Evolutionary conservation across 2,888 invertebrate genomes (phyloP), one percentile per base, ranked within the genome.

Genomic region (Lasioglossum figueresi): DNA sequence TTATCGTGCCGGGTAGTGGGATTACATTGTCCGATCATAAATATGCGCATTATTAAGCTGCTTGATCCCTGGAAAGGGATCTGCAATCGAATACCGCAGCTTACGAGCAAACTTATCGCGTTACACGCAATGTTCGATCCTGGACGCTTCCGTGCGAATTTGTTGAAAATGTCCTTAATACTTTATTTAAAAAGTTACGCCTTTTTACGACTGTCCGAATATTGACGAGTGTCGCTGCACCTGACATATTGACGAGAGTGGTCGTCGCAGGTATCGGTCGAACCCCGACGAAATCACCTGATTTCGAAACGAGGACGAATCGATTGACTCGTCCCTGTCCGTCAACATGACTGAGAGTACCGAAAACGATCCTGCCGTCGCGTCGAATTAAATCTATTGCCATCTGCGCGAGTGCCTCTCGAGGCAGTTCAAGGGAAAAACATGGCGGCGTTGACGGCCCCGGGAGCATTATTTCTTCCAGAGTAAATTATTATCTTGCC

Each of bases 231-330:
- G 19, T 48, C 48, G 6, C 48, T 23, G 52, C 8, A 52, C 52
- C 52, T n/a, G 75, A 10, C 45, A 79, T 45, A 6, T 16, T 4
- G 76, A 52, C 31, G 73, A 31, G 34, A 43, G 43, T 40, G 52
- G 52, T 40, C 27, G 74, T 73, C 75, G 16, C 71, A 80, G 84
- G 74, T 70, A 52, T 27, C 83, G 83, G 76, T 88, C 87, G 80
- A 89, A 83, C 74, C 72, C 27, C 37, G 31, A 27, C 79, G 79
- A 75, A 81, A 85, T 89, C 82, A 59, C 75, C 66, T 79, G 85
- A 82, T 82, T 70, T 76, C 81, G 79, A 59, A 83, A 83, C 79
- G 56, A 75, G 82, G 68, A 79, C 80, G 79, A 89, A 82, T 87
- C 82, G 78, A 74, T 80, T 48, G 78, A 77, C 76, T 72, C 56